Evolutionary conservation across 1,140 invertebrate species (phyloP).

Genomic region (Euglossa dilemma): DNA sequence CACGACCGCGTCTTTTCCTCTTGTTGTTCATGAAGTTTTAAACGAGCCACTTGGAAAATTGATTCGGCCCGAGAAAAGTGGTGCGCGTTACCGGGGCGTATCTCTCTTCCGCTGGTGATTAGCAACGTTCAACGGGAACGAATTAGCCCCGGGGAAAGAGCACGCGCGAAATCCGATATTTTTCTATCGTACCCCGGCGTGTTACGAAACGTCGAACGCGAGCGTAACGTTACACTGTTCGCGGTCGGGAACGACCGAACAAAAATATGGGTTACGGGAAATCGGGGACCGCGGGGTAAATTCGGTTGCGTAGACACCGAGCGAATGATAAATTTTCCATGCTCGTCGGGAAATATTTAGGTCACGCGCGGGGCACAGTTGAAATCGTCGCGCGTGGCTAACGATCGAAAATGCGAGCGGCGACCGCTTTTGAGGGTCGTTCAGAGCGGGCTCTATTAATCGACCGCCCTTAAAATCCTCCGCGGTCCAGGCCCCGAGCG

Average conservation of each 20-base stretch:
- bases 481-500: no score
- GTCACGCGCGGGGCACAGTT: not conserved
- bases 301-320: not conserved
- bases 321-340: constrained; percentile 23
- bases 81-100: not conserved
- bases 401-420: not conserved
- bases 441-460: not conserved
- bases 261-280: constrained; percentile 3
- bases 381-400: not conserved
- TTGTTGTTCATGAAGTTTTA: not conserved
- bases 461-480: not conserved
- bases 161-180: not conserved
- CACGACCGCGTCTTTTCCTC: no score
- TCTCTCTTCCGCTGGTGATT: not conserved
- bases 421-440: not conserved
- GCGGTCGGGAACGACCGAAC: no score
- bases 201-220: not conserved
- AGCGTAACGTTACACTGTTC: not conserved
- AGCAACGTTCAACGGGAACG: not conserved
- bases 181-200: not conserved
- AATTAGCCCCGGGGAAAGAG: not conserved
- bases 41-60: not conserved
- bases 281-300: not conserved
- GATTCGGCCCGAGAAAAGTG: not conserved
- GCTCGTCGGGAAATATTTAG: constrained; percentile 16